A percentile compares a stretch with the other conserved stretches of the same genome.
Evolutionary conservation across 2,888 invertebrate species (phyloP).

Genomic region (Mythimna vitellina): DNA sequence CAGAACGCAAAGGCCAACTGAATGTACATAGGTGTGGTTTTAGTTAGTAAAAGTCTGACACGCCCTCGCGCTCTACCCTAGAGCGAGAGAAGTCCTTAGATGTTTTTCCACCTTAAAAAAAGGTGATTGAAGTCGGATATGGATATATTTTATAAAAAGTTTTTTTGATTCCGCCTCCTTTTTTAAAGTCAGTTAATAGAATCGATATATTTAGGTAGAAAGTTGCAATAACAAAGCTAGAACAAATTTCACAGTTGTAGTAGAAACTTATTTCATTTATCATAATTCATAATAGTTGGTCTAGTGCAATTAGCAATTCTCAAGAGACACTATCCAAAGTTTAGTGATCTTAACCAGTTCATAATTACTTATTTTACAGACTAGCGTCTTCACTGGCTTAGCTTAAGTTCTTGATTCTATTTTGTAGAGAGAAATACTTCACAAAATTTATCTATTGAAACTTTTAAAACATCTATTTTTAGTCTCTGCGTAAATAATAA

Average conservation of each 20-base stretch:
- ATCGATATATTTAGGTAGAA: no score
- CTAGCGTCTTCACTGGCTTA: conserved; percentile 6
- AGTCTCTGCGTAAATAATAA: not conserved
- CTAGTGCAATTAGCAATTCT: conserved; percentile 32
- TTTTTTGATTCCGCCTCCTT: no score
- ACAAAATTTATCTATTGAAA: not conserved
- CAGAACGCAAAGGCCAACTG: no score
- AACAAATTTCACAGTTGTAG: not conserved
- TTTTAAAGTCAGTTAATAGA: no score
- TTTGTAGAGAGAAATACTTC: not conserved
- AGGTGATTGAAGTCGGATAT: no score
- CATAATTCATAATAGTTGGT: conserved; percentile 34
- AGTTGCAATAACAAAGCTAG: not conserved
- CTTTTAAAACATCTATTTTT: no score
- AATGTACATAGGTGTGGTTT: no score
- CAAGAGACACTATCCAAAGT: conserved; percentile 37
- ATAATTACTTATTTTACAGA: conserved; percentile 28
- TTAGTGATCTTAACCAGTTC: conserved; percentile 22
- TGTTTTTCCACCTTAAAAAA: no score
- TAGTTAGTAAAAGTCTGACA: no score
- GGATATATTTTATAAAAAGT: no score
- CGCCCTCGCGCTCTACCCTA: no score
- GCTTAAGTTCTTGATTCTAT: not conserved
- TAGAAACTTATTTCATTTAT: conserved; percentile 20
- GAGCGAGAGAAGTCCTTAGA: no score